Base-by-base conservation (phyloP, 2,113 vertebrate species). In the Etheostoma spectabile region DNA sequence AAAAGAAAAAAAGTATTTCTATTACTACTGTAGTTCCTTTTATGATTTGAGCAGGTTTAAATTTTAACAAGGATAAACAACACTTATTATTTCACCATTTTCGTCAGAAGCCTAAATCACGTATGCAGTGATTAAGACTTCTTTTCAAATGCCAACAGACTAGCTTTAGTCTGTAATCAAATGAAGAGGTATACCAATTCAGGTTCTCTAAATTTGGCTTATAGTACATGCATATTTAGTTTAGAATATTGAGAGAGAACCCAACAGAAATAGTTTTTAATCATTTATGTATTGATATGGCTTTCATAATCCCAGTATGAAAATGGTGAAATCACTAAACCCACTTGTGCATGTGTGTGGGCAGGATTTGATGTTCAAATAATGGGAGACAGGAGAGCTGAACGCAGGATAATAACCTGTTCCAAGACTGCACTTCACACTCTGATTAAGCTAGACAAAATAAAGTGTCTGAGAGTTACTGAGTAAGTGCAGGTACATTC, bases 341-440 rank as follows among this genome's bases (percentile, higher is more conserved):
- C 61, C 55, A 74, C 48, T 18, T 30, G 49, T 52, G 69, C 21
- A 15, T 74, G 53, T 65, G 69, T 70, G 62, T 55, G 60, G 48
- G 35, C 0, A 16, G 15, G 74, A 75, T 38, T 38, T 69, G 59
- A 62, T 22, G 46, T 77, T 33, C 22, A 84, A 89, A 82, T 89
- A 57, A 74, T 48, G 74, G 79, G 48, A 74, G 83, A 79, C 72
- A 57, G 38, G 6, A 74, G 66, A 76, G 67, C 82, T 65, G 30
- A 68, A 81, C 5, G 4, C 51, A 38, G 73, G 75, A 77, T 79
- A 79, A 90, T 81, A 84, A 93, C 79, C 67, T 83, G 78, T 90
- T 83, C 69, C 62, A 38, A 64, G 73, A 65, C 76, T 61, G 52
- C 61, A 49, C 79, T 51, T 69, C 24, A 59, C 64, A 42, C 83